Evolutionary conservation across 2,888 invertebrate genomes (phyloP).

Genomic region (Leucophenga maculata): DNA sequence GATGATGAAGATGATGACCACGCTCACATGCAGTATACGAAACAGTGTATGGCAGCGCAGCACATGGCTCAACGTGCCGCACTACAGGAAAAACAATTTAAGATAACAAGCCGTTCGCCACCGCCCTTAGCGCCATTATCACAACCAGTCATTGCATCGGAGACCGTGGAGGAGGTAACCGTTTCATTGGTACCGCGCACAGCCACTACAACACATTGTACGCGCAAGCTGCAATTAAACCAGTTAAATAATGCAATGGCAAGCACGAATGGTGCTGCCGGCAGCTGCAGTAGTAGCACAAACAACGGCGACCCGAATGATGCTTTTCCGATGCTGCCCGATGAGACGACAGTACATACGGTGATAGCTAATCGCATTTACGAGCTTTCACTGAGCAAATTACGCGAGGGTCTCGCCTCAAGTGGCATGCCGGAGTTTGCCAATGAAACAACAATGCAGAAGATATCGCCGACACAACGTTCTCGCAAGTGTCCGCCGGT

Average conservation of each 20-base stretch:
- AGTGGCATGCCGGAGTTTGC: conserved; percentile 65
- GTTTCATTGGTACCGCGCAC: conserved; percentile 66
- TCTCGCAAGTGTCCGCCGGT: conserved; percentile 39
- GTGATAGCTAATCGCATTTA: conserved; percentile 69
- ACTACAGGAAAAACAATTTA: neutral
- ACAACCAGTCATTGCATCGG: conserved; percentile 27
- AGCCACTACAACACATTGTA: conserved; percentile 56
- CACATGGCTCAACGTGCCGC: too few relatives aligned
- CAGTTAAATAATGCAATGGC: conserved; percentile 18
- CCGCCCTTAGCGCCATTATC: conserved; percentile 59
- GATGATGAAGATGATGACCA: conserved; percentile 3
- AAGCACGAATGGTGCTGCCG: too few relatives aligned
- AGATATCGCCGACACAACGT: conserved; percentile 55
- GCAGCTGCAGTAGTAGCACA: conserved; percentile 28
- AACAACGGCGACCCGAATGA: neutral
- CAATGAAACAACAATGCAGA: conserved; percentile 40
- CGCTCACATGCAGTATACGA: neutral
- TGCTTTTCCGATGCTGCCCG: conserved; percentile 60
- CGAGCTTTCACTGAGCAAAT: conserved; percentile 67
- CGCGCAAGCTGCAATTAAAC: conserved; percentile 34
- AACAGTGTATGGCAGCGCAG: neutral
- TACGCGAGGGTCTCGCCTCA: conserved; percentile 68
- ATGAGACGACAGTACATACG: conserved; percentile 69
- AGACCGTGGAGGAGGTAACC: conserved; percentile 65
- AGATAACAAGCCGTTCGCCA: conserved; percentile 45